Percentiles rank a stretch among this genome's conserved stretches.
phyloP scores from a whole-genome alignment of 2,113 vertebrate species.

The Apistogramma diplotaenia region DNA sequence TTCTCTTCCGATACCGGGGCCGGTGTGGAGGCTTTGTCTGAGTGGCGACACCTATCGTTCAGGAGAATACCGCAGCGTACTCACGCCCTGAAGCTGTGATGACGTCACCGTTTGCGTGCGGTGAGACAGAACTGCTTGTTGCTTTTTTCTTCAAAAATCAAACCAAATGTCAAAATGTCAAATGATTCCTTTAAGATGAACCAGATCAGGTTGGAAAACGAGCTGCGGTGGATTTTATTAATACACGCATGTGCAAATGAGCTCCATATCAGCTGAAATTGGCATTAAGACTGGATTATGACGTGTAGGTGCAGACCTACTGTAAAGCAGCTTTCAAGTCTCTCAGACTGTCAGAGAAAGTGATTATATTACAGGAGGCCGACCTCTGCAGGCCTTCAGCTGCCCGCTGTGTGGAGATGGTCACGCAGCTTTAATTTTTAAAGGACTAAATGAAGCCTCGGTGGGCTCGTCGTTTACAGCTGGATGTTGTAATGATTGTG shows the following conservation, averaged over 20 bases:
- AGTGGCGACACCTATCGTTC: background rate
- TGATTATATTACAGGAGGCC: background rate
- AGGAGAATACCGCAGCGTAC: background rate
- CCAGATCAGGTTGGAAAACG: background rate
- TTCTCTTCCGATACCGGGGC: background rate
- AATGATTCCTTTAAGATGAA: background rate
- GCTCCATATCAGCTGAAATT: background rate
- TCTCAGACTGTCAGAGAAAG: background rate
- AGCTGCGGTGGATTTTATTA: background rate
- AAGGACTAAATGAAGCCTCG: background rate
- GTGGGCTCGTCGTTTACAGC: background rate
- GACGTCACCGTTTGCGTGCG: too few species aligned
- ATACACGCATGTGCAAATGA: background rate
- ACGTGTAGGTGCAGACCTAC: background rate
- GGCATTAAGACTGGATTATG: background rate
- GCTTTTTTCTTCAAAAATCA: too few species aligned
- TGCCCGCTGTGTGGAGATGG: background rate
- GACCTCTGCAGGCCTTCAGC: background rate
- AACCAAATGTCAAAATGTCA: background rate
- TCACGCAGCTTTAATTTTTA: background rate
- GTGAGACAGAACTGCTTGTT: background rate
- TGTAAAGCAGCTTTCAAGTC: background rate
- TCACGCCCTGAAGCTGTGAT: background rate
- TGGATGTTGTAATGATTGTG: background rate
- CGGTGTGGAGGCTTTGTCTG: background rate